Evolutionary conservation across 2,113 vertebrate genomes (phyloP).

Genomic region (Triplophysa dalaica): DNA sequence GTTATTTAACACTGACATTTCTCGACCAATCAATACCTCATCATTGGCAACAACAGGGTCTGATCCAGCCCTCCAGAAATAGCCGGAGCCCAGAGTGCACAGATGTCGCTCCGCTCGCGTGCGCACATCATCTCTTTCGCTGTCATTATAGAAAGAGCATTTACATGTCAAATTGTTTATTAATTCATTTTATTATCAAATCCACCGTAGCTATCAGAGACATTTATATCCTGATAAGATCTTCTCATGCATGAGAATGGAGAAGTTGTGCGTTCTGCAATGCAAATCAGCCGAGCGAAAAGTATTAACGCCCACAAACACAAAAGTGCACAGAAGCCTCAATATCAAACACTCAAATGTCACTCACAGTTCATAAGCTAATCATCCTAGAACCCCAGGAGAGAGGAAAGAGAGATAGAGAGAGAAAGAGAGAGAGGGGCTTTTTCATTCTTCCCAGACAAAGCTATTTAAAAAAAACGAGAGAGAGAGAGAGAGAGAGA

Average conservation of each 20-base stretch:
- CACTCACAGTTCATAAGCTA: constrained; percentile 65
- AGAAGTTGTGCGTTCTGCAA: constrained; percentile 33
- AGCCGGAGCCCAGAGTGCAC: constrained; percentile 54
- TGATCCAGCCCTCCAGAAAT: constrained; percentile 58
- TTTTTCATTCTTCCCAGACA: constrained; percentile 56
- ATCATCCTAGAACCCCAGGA: constrained; percentile 52
- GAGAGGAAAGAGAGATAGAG: constrained; percentile 15
- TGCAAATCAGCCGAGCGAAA: constrained; percentile 55
- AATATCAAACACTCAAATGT: constrained; percentile 60
- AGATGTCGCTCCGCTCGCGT: constrained; percentile 49
- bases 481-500: constrained; percentile 57
- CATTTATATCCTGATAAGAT: constrained; percentile 59
- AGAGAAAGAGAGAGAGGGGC: constrained; percentile 32
- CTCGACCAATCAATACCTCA: constrained; percentile 65
- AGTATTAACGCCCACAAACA: constrained; percentile 47
- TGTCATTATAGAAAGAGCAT: constrained; percentile 45
- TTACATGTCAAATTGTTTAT: constrained; percentile 57
- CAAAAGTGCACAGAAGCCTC: constrained; percentile 43
- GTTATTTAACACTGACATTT: constrained; percentile 66
- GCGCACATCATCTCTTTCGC: constrained; percentile 26
- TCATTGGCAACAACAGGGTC: constrained; percentile 61
- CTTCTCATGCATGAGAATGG: constrained; percentile 52
- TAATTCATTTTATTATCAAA: constrained; percentile 55
- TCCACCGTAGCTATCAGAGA: constrained; percentile 52
- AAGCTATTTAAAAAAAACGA: constrained; percentile 58